Conservation (phyloP, 2,113 vertebrate genomes). For the Neoarius graeffei region DNA sequence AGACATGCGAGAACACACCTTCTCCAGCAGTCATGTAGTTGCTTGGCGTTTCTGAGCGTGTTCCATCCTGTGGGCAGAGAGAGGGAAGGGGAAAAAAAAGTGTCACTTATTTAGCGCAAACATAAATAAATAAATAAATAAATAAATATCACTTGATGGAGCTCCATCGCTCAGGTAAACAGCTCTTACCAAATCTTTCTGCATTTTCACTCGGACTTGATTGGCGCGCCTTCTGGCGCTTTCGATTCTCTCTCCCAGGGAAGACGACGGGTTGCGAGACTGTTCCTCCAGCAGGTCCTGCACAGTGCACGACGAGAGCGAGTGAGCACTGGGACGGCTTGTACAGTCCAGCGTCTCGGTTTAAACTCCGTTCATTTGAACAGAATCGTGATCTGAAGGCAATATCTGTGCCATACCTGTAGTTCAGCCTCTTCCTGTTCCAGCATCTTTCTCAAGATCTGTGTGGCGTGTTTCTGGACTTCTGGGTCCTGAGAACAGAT, state of each 20-base stretch:
- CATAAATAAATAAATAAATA: not conserved
- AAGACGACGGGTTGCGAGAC: slow-evolving; percentile 75
- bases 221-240: slow-evolving; percentile 82
- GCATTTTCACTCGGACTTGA: slow-evolving; percentile 87
- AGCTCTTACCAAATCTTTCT: slow-evolving; percentile 76
- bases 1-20: slow-evolving; percentile 52
- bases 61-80: slow-evolving; percentile 64
- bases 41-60: slow-evolving; percentile 58
- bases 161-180: not conserved
- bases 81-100: too few relatives aligned
- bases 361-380: not conserved
- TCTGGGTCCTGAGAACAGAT: slow-evolving; percentile 77
- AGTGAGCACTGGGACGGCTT: not conserved
- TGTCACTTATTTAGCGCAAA: not conserved
- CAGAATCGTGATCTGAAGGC: not conserved
- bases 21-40: slow-evolving; percentile 69
- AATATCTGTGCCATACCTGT: slow-evolving; percentile 71
- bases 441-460: slow-evolving; percentile 92
- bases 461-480: slow-evolving; percentile 86
- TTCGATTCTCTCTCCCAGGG: slow-evolving; percentile 83
- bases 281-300: slow-evolving; percentile 81
- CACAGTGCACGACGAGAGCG: not conserved
- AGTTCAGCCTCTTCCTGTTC: slow-evolving; percentile 89
- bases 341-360: not conserved
- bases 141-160: not conserved